Evolutionary conservation across 2,113 vertebrate genomes (phyloP).

Genomic region (Tetrax tetrax): DNA sequence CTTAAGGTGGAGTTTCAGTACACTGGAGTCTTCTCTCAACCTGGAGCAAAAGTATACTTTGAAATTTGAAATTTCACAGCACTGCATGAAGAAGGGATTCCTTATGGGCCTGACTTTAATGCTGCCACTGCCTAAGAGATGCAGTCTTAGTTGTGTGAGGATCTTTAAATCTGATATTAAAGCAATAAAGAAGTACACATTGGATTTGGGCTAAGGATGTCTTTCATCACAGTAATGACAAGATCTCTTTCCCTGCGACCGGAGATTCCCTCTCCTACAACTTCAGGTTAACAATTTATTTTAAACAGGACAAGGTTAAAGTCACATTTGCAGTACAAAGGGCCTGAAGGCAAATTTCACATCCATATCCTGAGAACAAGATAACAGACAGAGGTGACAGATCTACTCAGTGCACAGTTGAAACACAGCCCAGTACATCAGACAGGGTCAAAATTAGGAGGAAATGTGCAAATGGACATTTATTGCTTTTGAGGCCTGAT

Average conservation of each 20-base stretch:
- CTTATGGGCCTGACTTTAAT: neutral
- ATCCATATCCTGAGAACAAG: neutral
- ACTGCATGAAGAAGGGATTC: neutral
- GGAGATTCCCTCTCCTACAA: neutral
- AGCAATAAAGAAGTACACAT: neutral
- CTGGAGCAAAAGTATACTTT: neutral
- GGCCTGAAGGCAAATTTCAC: slow-evolving; percentile 11
- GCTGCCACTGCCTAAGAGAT: neutral
- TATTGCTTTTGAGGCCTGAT: neutral
- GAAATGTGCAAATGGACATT: neutral
- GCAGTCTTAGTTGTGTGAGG: neutral
- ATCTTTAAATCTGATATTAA: neutral
- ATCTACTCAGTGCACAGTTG: neutral
- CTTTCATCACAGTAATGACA: neutral
- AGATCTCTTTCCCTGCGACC: neutral
- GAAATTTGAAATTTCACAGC: neutral
- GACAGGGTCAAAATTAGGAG: neutral
- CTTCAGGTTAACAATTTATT: neutral
- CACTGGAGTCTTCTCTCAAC: neutral
- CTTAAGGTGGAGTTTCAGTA: neutral
- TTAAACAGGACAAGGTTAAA: neutral
- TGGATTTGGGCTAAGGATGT: neutral
- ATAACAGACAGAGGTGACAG: neutral
- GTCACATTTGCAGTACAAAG: neutral
- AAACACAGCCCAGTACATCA: neutral